phyloP scores from a whole-genome alignment of 2,113 vertebrate species.

The Crotophaga sulcirostris region DNA sequence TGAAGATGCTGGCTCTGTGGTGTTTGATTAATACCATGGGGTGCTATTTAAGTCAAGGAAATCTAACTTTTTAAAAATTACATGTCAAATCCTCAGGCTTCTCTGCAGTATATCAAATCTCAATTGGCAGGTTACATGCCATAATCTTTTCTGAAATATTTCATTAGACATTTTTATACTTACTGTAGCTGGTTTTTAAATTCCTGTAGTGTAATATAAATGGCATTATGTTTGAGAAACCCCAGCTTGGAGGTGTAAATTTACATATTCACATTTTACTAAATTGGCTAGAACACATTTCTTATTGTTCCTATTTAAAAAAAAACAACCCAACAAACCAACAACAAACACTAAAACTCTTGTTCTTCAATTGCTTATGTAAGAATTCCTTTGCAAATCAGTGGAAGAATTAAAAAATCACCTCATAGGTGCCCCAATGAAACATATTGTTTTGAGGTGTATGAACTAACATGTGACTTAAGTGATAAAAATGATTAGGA shows the following conservation, averaged over 20 bases:
- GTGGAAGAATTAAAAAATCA: not conserved
- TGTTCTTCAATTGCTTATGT: not conserved
- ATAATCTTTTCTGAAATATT: conserved; percentile 11
- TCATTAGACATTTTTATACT: not conserved
- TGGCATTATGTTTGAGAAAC: not conserved
- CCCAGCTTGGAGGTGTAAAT: not conserved
- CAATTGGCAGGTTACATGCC: not conserved
- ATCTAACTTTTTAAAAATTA: not conserved
- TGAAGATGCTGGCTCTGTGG: not conserved
- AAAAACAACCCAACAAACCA: not conserved
- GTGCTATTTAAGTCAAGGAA: not conserved
- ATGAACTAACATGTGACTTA: not conserved
- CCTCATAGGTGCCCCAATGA: not conserved
- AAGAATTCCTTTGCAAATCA: not conserved
- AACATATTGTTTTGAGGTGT: not conserved
- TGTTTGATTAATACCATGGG: not conserved
- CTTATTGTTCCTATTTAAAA: not conserved
- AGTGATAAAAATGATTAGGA: not conserved
- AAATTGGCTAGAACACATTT: not conserved
- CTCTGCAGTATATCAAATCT: not conserved
- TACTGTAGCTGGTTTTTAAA: not conserved
- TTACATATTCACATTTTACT: not conserved
- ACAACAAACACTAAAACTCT: not conserved
- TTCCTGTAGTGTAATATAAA: not conserved
- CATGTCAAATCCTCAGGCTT: not conserved